Conservation (phyloP, 2,888 invertebrate genomes). For the Phanerotoma sp. region DNA sequence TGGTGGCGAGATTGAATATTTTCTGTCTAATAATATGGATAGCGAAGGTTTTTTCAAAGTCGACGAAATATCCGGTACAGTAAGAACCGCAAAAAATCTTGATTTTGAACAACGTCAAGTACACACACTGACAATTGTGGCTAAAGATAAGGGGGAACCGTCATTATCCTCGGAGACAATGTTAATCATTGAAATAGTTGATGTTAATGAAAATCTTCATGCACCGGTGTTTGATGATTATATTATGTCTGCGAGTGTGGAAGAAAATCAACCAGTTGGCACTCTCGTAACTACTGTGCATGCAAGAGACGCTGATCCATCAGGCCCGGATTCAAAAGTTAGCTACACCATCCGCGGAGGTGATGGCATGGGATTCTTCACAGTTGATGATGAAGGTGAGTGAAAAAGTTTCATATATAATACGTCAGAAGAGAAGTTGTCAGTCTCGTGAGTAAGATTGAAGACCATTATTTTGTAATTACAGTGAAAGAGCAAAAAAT, state of each 20-base stretch:
- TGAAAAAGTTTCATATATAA: neutral
- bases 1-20: constrained; percentile 80
- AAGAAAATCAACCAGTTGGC: constrained; percentile 79
- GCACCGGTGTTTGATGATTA: constrained; percentile 82
- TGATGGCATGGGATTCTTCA: constrained; percentile 88
- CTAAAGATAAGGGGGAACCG: constrained; percentile 83
- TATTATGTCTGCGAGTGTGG: constrained; percentile 72
- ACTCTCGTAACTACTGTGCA: constrained; percentile 75
- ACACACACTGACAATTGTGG: constrained; percentile 83
- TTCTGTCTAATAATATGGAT: constrained; percentile 69
- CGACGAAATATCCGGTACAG: constrained; percentile 82
- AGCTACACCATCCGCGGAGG: constrained; percentile 87
- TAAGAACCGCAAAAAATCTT: constrained; percentile 74
- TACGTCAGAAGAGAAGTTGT: constrained; percentile 14
- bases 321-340: constrained; percentile 78
- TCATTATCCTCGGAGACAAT: constrained; percentile 77
- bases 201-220: constrained; percentile 91
- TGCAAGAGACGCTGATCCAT: constrained; percentile 79
- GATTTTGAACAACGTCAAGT: constrained; percentile 90
- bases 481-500: neutral
- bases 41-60: constrained; percentile 76
- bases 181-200: constrained; percentile 83
- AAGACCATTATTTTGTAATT: neutral
- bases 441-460: constrained; percentile 1
- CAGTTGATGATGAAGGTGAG: constrained; percentile 86